Conservation (phyloP, 2,113 vertebrate genomes). For the Guaruba guarouba region DNA sequence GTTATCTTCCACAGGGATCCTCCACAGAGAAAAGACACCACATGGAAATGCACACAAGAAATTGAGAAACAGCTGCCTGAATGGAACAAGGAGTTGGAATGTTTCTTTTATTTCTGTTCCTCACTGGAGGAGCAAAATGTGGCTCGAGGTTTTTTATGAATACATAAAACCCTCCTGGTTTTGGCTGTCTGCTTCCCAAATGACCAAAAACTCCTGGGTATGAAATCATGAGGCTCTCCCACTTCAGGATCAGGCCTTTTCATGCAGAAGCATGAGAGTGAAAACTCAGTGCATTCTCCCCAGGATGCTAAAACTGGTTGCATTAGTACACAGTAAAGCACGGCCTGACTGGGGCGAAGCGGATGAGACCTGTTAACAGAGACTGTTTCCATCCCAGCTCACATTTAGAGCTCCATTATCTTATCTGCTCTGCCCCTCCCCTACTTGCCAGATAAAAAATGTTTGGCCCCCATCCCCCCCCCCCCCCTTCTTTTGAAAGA, state of each 20-base stretch:
- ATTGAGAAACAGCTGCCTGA: neutral
- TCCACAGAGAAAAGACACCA: neutral
- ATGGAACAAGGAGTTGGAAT: neutral
- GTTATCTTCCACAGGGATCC: neutral
- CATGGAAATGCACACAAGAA: neutral
- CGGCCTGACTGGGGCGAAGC: neutral
- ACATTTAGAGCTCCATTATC: constrained; percentile 65
- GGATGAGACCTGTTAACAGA: constrained; percentile 49
- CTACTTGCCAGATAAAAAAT: constrained; percentile 55
- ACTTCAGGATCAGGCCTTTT: neutral
- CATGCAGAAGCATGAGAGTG: neutral
- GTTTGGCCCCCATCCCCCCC: neutral
- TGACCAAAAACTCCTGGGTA: neutral
- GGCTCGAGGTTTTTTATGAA: neutral
- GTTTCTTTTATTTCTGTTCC: neutral
- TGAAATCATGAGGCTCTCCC: neutral
- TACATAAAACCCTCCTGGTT: neutral
- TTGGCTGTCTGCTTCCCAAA: neutral
- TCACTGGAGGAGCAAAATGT: neutral
- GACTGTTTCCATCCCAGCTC: constrained; percentile 65
- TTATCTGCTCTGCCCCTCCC: constrained; percentile 60
- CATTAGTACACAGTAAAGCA: constrained; percentile 46
- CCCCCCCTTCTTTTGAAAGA: neutral
- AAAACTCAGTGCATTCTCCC: neutral
- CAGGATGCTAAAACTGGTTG: neutral